Base-by-base conservation (phyloP, 2,888 invertebrate genomes). In the Tetropium fuscum region DNA sequence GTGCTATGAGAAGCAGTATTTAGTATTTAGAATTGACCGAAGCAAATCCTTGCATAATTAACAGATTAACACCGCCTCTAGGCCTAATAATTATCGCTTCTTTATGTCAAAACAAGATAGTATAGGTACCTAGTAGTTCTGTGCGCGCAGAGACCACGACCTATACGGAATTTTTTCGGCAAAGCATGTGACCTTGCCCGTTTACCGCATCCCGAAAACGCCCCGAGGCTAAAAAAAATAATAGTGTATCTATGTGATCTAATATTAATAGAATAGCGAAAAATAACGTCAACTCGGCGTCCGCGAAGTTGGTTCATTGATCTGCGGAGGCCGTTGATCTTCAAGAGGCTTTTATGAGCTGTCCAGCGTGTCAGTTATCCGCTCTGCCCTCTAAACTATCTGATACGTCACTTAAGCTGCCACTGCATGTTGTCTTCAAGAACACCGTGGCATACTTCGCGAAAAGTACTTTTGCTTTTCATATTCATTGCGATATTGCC, bases 271-370 rank as follows among this genome's bases (percentile, higher is more conserved):
- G n/a, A n/a, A n/a, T 69, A 66, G 68, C 63, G 63, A 71, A 71
- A 72, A 70, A 64, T 72, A 63, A 63, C 68, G 70, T 71, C 71
- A 70, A 70, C 69, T 56, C 40, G 60, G 53, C 55, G 56, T 63
- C 58, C 60, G 68, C 63, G 53, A 64, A 71, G 68, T 73, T 69
- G 62, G 74, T 74, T 74, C 76, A 71, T 73, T 74, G 76, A 70
- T 76, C 76, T 73, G 70, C 36, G 59, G 65, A 74, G 74, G 76
- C 64, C 74, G 68, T 75, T 76, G 76, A 66, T 75, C 75, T 74
- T 71, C 15, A 8, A 18, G 43, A 36, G 22, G 36, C 36, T 22
- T 13, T n/a, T 44, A 25, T 44, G 16, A 44, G 44, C 27, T 25
- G 13, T 15, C n/a, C 16, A n/a, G 10, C 27, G 27, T 25, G 27